phyloP scores from a whole-genome alignment of 2,888 invertebrate species.

The Scaptomyza cyrtandrae region DNA sequence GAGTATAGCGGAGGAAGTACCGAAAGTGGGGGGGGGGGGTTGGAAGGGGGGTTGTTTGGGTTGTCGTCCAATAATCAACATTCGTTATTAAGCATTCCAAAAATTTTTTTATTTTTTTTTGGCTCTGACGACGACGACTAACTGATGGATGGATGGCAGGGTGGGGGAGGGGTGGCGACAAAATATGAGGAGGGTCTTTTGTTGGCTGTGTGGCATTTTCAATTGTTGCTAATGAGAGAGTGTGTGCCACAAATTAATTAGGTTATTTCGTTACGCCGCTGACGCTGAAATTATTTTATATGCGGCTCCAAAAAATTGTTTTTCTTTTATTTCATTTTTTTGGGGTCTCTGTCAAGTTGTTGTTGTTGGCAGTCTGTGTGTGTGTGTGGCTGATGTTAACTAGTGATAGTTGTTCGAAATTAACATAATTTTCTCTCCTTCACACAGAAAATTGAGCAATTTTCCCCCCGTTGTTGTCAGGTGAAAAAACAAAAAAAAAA shows the following conservation, averaged over 20 bases:
- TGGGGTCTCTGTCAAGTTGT: constrained; percentile 14
- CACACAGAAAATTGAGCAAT: constrained; percentile 77
- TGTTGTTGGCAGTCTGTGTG: constrained; percentile 9
- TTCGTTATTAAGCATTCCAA: constrained; percentile 51
- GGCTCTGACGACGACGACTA: constrained; percentile 48
- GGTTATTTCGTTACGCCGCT: constrained; percentile 79
- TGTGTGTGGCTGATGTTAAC: constrained; percentile 52
- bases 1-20: constrained; percentile 18
- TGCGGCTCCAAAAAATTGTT: constrained; percentile 2
- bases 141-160: constrained; percentile 7
- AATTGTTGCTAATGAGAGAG: constrained; percentile 78
- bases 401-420: constrained; percentile 75
- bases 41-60: background rate
- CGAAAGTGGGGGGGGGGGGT: background rate
- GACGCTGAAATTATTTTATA: constrained; percentile 44
- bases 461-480: constrained; percentile 43
- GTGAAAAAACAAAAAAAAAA: constrained; percentile 45
- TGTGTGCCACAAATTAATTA: constrained; percentile 77
- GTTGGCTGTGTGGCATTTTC: constrained; percentile 67
- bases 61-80: constrained; percentile 49
- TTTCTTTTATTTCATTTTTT: background rate
- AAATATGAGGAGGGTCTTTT: constrained; percentile 4
- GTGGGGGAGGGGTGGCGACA: background rate
- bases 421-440: constrained; percentile 73
- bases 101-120: constrained; percentile 60